A percentile compares a stretch with the other conserved stretches of the same genome.
Conservation (phyloP, 2,797 vertebrate species). For the Gephyroberyx darwinii region DNA sequence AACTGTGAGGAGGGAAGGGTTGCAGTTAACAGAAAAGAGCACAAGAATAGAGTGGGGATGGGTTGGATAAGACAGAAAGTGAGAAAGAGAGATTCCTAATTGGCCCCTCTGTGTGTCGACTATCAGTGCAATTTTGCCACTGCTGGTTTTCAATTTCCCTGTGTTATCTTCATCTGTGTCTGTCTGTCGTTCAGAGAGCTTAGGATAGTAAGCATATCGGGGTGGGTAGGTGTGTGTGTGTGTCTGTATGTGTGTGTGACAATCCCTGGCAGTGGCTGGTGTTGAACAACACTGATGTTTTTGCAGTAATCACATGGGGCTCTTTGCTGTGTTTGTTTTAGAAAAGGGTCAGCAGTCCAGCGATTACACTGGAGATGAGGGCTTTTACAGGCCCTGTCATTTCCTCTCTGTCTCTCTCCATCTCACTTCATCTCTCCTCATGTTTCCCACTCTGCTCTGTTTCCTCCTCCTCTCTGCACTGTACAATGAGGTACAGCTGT, state of each 20-base stretch:
- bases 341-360: constrained; percentile 30
- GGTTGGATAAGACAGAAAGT: constrained; percentile 3
- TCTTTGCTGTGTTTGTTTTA: constrained; percentile 37
- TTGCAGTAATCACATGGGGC: constrained; percentile 19
- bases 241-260: not conserved
- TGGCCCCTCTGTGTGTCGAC: not conserved
- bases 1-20: not conserved
- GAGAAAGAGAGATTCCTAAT: not conserved
- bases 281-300: constrained; percentile 31
- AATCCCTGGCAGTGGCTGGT: not conserved
- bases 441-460: constrained; percentile 35
- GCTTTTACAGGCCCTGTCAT: constrained; percentile 34
- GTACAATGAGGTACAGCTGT: constrained; percentile 33
- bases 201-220: not conserved
- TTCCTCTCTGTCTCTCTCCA: constrained; percentile 28
- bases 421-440: constrained; percentile 15
- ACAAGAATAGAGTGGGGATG: not conserved
- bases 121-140: not conserved
- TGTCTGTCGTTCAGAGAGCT: constrained; percentile 12
- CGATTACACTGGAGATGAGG: constrained; percentile 28
- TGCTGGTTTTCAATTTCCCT: not conserved
- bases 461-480: constrained; percentile 8
- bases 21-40: not conserved
- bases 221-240: constrained; percentile 2
- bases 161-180: not conserved